Conservation (phyloP, 2,797 vertebrate species). For the Alouatta caraya region DNA sequence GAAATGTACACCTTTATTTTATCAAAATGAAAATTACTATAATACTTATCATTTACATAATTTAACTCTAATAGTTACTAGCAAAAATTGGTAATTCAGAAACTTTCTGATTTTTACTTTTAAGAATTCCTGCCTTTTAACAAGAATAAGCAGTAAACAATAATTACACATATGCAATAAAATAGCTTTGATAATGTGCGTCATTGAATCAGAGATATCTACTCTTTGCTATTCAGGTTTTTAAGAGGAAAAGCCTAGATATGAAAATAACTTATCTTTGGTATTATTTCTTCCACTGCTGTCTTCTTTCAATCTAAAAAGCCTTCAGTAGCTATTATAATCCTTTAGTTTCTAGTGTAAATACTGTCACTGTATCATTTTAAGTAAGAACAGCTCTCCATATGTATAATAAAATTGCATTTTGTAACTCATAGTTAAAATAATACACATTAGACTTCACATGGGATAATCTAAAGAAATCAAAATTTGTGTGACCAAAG, state of each 20-base stretch:
- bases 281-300: background rate
- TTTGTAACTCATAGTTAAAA: conserved; percentile 23
- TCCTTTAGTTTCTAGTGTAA: background rate
- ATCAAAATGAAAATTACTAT: background rate
- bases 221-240: background rate
- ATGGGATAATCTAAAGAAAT: background rate
- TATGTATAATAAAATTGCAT: background rate
- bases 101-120: background rate
- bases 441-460: background rate
- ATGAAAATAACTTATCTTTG: background rate
- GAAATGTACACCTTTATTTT: background rate
- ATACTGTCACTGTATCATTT: background rate
- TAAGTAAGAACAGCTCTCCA: background rate
- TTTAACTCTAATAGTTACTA: background rate
- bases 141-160: background rate
- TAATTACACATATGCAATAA: background rate
- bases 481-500: conserved; percentile 47
- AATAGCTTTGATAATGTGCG: background rate
- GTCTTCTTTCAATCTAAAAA: background rate
- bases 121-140: background rate
- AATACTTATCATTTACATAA: background rate
- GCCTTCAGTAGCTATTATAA: background rate
- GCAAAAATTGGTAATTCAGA: background rate
- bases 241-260: background rate
- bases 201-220: background rate